Evolutionary conservation across 2,113 vertebrate species (phyloP).

Genomic region (Gymnorhina tibicen): DNA sequence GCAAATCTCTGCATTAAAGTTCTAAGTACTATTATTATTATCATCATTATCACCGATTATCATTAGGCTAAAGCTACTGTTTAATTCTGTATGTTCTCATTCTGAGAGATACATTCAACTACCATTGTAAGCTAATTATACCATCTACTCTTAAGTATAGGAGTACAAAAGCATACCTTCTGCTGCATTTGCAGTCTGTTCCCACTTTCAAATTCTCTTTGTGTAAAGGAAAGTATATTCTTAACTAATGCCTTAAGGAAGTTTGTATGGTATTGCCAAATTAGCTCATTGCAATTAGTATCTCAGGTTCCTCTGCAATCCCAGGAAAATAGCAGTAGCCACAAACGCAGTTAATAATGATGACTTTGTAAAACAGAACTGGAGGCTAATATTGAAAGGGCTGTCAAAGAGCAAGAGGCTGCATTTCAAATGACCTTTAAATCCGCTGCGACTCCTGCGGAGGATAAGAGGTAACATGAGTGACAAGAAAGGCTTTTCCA

Average conservation of each 20-base stretch:
- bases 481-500: constrained; percentile 29
- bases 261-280: constrained; percentile 32
- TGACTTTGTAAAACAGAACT: constrained; percentile 60
- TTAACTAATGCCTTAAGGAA: constrained; percentile 67
- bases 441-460: background rate
- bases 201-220: constrained; percentile 48
- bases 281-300: constrained; percentile 61
- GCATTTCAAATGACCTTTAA: constrained; percentile 60
- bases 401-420: constrained; percentile 54
- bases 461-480: constrained; percentile 24
- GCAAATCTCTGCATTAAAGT: constrained; percentile 60
- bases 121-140: constrained; percentile 58
- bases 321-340: constrained; percentile 32
- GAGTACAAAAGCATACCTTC: constrained; percentile 39
- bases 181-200: constrained; percentile 46
- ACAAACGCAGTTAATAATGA: constrained; percentile 22
- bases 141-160: constrained; percentile 48
- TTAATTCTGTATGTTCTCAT: constrained; percentile 31
- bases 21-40: constrained; percentile 55
- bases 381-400: constrained; percentile 22
- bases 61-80: constrained; percentile 45
- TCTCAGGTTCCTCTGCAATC: constrained; percentile 38
- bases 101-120: constrained; percentile 33
- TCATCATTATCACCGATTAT: constrained; percentile 56
- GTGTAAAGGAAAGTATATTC: constrained; percentile 49